Evolutionary conservation across 2,113 vertebrate species (phyloP).

Genomic region (Carassius carassius): DNA sequence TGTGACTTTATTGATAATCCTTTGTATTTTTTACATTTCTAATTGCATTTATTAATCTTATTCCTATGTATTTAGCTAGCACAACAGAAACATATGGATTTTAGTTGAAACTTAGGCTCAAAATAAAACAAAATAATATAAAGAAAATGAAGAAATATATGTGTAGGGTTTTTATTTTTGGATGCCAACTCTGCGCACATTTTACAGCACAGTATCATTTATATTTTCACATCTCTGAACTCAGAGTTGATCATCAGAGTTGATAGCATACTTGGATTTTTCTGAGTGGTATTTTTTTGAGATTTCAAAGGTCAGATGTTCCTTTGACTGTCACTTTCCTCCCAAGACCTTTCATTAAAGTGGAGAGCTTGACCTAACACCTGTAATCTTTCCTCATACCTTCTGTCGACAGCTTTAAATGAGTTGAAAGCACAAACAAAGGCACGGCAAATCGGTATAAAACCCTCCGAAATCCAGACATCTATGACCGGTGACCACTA

Average conservation of each 20-base stretch:
- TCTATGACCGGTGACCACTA: not conserved
- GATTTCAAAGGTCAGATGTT: slow-evolving; percentile 16
- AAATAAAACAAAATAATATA: not conserved
- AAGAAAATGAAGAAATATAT: not conserved
- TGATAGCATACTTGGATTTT: slow-evolving; percentile 10
- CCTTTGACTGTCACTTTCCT: slow-evolving; percentile 6
- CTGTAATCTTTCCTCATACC: slow-evolving; percentile 26
- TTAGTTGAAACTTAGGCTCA: not conserved
- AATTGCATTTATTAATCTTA: not conserved
- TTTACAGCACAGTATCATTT: not conserved
- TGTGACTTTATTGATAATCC: not conserved
- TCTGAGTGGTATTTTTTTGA: not conserved
- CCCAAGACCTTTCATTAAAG: slow-evolving; percentile 31
- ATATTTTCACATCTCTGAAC: not conserved
- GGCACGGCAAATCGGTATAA: slow-evolving; percentile 1
- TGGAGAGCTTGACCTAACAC: slow-evolving; percentile 32
- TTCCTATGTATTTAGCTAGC: not conserved
- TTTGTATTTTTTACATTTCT: not conserved
- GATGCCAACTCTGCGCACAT: not conserved
- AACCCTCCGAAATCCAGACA: slow-evolving; percentile 2
- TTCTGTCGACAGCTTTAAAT: slow-evolving; percentile 13
- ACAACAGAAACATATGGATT: not conserved
- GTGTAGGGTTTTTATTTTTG: not conserved
- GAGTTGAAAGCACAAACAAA: slow-evolving; percentile 21
- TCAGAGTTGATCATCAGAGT: not conserved